These are phyloP conservation scores for Argentina silus DNA, from an alignment of 2,797 vertebrate genomes.

Conservation along the genomic window DNA sequence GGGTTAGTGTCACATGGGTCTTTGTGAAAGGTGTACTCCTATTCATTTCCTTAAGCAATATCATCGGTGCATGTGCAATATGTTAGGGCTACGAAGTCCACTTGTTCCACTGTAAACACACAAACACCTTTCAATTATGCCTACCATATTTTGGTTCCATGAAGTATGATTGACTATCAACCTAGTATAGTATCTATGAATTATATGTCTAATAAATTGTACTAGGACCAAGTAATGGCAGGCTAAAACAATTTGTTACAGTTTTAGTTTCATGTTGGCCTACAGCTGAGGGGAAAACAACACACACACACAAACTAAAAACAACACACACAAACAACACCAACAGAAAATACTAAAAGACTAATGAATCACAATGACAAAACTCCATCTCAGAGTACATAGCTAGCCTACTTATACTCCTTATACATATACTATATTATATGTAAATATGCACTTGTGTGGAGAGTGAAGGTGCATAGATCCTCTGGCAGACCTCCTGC, in stretches of 20 bases:
- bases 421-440: slow-evolving; percentile 31
- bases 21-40: not conserved
- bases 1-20: slow-evolving; percentile 36
- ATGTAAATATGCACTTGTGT: slow-evolving; percentile 40
- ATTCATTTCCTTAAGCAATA: slow-evolving; percentile 9
- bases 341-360: not conserved
- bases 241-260: too few species aligned
- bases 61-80: not conserved
- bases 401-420: slow-evolving; percentile 11
- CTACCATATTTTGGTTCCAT: too few species aligned
- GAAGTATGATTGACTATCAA: too few species aligned
- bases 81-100: not conserved
- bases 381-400: slow-evolving; percentile 35
- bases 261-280: too few species aligned
- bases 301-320: too few species aligned
- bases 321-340: too few species aligned
- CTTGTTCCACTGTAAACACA: too few species aligned
- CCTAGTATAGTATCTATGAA: too few species aligned
- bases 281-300: too few species aligned
- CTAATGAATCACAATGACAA: slow-evolving; percentile 4
- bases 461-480: slow-evolving; percentile 41
- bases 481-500: slow-evolving; percentile 55
- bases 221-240: too few species aligned
- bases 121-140: too few species aligned
- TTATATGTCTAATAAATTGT: too few species aligned